These are phyloP conservation scores for Agapornis canus DNA, from an alignment of 2,797 vertebrate species.

Conservation along the genomic window DNA sequence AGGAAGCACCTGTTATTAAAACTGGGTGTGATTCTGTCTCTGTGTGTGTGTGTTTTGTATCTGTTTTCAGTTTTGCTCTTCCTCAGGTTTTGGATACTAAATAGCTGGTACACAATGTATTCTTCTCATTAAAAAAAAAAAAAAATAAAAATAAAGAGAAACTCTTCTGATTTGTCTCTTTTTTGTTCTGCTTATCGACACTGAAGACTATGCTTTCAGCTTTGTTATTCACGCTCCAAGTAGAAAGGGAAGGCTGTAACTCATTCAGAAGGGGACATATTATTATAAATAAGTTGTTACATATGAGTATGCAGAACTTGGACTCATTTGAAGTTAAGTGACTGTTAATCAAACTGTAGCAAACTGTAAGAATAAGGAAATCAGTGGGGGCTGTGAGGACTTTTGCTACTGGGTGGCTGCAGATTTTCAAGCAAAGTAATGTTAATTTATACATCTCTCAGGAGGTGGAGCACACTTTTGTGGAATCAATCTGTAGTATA, in stretches of 20 bases:
- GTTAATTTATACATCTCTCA: background rate
- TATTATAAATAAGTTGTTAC: background rate
- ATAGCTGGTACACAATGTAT: accelerated
- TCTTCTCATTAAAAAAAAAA: background rate
- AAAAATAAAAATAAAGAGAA: no score
- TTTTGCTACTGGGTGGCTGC: background rate
- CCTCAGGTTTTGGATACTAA: background rate
- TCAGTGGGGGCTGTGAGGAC: background rate
- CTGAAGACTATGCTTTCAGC: background rate
- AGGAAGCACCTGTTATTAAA: background rate
- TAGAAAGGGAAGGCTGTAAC: background rate
- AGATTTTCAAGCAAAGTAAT: background rate
- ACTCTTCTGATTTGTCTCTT: background rate
- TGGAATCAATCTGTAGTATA: background rate
- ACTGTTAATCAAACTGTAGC: background rate
- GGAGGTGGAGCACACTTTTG: background rate
- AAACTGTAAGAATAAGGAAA: background rate
- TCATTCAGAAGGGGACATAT: background rate
- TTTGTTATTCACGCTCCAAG: background rate
- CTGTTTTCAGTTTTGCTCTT: background rate
- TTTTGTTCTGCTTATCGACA: background rate
- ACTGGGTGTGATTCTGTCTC: background rate
- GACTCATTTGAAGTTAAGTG: background rate
- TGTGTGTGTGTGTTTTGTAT: background rate
- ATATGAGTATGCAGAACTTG: background rate